Evolutionary conservation across 2,888 invertebrate genomes (phyloP).

Genomic region (Acheta domesticus): DNA sequence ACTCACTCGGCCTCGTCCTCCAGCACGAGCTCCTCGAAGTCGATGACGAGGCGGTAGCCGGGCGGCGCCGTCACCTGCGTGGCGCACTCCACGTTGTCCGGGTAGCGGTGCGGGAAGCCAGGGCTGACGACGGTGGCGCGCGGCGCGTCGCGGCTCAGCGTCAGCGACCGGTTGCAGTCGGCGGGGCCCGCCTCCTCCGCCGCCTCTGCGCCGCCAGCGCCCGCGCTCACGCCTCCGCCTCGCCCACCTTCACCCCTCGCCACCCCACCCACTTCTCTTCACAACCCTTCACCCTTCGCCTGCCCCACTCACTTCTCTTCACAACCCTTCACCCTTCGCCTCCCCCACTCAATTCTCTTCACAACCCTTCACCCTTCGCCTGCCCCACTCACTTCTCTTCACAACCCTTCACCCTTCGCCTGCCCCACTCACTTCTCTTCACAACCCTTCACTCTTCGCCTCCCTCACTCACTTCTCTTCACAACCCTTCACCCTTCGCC

Average conservation of each 20-base stretch:
- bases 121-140: constrained; percentile 72
- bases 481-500: background rate
- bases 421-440: constrained; percentile 6
- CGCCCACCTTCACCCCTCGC: too few species aligned
- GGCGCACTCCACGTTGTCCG: constrained; percentile 70
- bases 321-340: too few species aligned
- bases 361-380: background rate
- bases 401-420: background rate
- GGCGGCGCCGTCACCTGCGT: constrained; percentile 66
- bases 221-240: background rate
- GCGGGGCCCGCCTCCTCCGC: constrained; percentile 50
- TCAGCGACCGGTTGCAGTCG: constrained; percentile 67
- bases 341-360: too few species aligned
- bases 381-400: background rate
- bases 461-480: too few species aligned
- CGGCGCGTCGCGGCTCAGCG: constrained; percentile 62
- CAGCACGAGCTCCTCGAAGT: constrained; percentile 72
- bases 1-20: constrained; percentile 76
- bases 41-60: constrained; percentile 65
- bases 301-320: constrained; percentile 5
- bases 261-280: too few species aligned
- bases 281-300: background rate
- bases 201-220: constrained; percentile 45
- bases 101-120: constrained; percentile 74
- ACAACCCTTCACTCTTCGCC: too few species aligned